phyloP scores from a whole-genome alignment of 1,140 invertebrate species.

The Acromyrmex heyeri region DNA sequence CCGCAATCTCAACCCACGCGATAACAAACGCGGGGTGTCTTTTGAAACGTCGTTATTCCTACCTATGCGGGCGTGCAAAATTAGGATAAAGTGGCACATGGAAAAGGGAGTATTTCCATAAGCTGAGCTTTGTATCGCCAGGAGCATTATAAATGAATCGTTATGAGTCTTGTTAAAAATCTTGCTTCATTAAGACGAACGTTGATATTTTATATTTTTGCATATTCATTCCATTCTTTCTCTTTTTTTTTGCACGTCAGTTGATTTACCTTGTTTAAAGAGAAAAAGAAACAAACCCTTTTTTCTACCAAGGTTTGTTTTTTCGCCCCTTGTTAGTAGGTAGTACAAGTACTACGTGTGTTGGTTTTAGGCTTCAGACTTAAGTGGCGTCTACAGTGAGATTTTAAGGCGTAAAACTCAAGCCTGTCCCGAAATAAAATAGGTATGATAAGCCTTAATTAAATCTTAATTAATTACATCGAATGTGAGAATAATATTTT shows the following conservation, averaged over 20 bases:
- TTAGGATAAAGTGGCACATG: conserved; percentile 45
- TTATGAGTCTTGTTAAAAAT: conserved; percentile 12
- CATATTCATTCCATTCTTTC: background rate
- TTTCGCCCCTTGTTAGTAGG: conserved; percentile 12
- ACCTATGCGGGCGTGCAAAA: conserved; percentile 37
- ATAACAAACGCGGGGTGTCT: conserved; percentile 39
- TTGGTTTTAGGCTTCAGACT: background rate
- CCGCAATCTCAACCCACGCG: background rate
- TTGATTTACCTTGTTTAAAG: background rate
- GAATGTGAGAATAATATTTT: too few species aligned
- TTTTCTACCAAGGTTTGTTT: background rate
- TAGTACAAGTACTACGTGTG: conserved; percentile 25
- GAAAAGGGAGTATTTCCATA: conserved; percentile 10
- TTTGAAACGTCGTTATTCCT: conserved; percentile 42
- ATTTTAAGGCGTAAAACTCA: too few species aligned
- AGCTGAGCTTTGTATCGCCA: background rate
- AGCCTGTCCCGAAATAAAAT: too few species aligned
- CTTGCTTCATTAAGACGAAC: conserved; percentile 9
- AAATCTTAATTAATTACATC: too few species aligned
- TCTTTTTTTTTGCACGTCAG: background rate
- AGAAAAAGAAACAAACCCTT: background rate
- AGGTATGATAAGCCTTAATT: too few species aligned
- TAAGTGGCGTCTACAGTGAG: too few species aligned
- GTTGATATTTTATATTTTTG: background rate
- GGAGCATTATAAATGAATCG: conserved; percentile 6